Evolutionary conservation across 2,797 vertebrate species (phyloP), one percentile per base, ranked within the genome.

Genomic region (Sus cebifrons): DNA sequence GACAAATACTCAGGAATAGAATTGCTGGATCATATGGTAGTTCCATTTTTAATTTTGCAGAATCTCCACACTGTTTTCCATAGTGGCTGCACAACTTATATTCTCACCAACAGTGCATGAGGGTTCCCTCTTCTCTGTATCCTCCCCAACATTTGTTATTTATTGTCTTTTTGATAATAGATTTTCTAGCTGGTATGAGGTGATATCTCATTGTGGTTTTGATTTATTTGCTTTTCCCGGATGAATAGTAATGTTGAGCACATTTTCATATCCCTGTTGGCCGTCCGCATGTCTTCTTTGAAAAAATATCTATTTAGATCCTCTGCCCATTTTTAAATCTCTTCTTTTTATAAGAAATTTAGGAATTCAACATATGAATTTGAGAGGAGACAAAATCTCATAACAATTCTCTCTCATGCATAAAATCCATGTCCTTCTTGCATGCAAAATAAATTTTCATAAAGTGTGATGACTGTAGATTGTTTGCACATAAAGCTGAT

Each of bases 321-420:
- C 20, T 79, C 20, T 58, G 77, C 32, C n/a, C n/a, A 79, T 16
- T 79, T 58, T 15, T 36, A 67, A 82, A 58, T 74, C 12, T 71
- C n/a, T 8, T 79, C 20, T 89, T 65, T 73, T 79, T 52, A 23
- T 4, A 91, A 81, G 2, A 17, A 56, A 0, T 58, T 91, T 95
- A 58, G 17, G 44, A 74, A 65, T 86, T 86, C 89, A 86, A 44
- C 29, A 67, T 74, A 52, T 58, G 16, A 81, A 86, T 91, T 86
- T 82, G 71, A 40, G 23, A 29, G 44, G n/a, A 10, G 10, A 73
- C 36, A 52, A 27, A 71, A 79, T 81, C 32, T 73, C 6, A 0
- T 60, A 65, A 32, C 12, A 29, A 11, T 91, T 21, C 21, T 91
- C 20, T 91, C 44, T 91, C 56, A 65, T 9, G 16, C 21, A 18